Conservation (phyloP, 2,888 invertebrate species). For the Opisthograptis luteolata region DNA sequence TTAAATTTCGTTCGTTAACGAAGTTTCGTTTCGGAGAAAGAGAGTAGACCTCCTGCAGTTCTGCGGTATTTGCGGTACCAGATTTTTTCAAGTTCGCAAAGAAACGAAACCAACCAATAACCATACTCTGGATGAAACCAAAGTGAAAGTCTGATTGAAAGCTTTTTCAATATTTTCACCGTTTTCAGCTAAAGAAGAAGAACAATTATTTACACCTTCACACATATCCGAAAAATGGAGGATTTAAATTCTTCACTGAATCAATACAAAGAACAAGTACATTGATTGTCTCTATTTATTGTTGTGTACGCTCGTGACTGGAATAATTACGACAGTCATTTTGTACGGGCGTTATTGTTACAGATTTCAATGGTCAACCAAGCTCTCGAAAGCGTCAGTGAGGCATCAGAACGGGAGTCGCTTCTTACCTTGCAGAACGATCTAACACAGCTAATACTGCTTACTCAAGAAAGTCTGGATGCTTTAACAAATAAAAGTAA, state of each 20-base stretch:
- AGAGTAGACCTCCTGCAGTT: no score
- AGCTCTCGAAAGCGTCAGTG: slow-evolving; percentile 77
- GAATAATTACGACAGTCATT: not conserved
- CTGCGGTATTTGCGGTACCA: no score
- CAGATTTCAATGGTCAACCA: slow-evolving; percentile 86
- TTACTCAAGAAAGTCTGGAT: slow-evolving; percentile 86
- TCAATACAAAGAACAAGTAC: slow-evolving; percentile 75
- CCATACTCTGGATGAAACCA: no score
- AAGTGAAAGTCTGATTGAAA: no score
- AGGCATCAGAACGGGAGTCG: slow-evolving; percentile 81
- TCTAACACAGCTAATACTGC: slow-evolving; percentile 87
- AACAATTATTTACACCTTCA: not conserved
- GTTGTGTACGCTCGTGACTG: not conserved
- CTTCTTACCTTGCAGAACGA: slow-evolving; percentile 86
- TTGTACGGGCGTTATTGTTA: slow-evolving; percentile 15
- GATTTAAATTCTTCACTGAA: slow-evolving; percentile 62
- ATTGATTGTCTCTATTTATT: not conserved
- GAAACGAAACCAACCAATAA: no score
- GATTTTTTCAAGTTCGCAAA: no score
- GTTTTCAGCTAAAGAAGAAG: no score
- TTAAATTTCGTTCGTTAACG: no score
- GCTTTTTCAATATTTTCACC: no score
- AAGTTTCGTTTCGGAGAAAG: no score
- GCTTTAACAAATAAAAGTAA: slow-evolving; percentile 45
- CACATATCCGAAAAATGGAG: slow-evolving; percentile 53